Conservation (phyloP, 2,797 vertebrate genomes). For the Periparus ater region DNA sequence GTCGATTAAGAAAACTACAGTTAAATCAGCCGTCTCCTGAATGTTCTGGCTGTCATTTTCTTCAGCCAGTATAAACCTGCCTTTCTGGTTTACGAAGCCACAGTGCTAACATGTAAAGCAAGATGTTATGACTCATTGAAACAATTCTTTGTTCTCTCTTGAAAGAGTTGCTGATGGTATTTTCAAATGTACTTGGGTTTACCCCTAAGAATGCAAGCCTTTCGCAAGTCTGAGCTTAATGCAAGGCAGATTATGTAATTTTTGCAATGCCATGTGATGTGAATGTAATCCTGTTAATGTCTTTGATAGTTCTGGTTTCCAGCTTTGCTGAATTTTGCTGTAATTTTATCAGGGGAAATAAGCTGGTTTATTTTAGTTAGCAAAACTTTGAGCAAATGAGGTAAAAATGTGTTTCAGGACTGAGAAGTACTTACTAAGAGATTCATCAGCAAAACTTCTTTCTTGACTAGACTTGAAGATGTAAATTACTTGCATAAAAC, state of each 20-base stretch:
- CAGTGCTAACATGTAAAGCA: constrained; percentile 57
- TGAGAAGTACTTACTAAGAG: neutral
- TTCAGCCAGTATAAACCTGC: constrained; percentile 70
- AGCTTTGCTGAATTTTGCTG: neutral
- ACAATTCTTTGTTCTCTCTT: constrained; percentile 75
- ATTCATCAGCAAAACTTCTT: neutral
- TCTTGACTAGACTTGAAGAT: neutral
- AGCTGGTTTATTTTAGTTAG: neutral
- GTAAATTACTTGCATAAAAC: neutral
- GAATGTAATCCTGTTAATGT: neutral
- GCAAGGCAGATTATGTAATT: constrained; percentile 15
- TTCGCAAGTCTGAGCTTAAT: constrained; percentile 37
- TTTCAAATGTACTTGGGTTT: constrained; percentile 64
- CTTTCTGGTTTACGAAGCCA: constrained; percentile 71
- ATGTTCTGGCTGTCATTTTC: constrained; percentile 53
- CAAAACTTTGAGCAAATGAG: neutral
- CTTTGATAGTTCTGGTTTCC: neutral
- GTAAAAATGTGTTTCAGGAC: neutral
- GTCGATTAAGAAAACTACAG: neutral
- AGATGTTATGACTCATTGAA: constrained; percentile 71
- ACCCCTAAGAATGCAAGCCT: constrained; percentile 47
- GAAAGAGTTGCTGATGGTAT: constrained; percentile 56
- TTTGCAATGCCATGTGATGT: neutral
- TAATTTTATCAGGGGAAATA: neutral
- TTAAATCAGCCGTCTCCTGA: neutral